Evolutionary conservation across 2,113 vertebrate species (phyloP), one percentile per base, ranked within the genome.

Genomic region (Alectura lathami): DNA sequence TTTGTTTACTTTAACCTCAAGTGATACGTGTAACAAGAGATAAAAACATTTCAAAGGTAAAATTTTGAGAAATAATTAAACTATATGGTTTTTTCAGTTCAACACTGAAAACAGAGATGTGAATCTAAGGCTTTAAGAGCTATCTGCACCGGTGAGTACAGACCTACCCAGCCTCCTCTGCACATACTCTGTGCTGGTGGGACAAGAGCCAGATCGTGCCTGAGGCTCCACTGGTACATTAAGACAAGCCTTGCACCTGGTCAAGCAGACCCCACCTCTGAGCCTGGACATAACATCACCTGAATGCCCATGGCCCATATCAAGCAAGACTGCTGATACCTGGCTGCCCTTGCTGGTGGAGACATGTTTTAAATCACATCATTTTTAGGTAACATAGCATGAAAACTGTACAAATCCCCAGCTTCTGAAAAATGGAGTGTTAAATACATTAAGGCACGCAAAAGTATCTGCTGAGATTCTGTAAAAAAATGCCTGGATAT

Each of bases 341-440:
- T 63, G 26, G 34, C 74, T 73, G 74, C 5, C 17, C 20, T 47
- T 34, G 40, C 10, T 23, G 62, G 29, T 17, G 17, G 53, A 83
- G 21, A 30, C 3, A 12, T 3, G 3, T 27, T 34, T 69, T 69
- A 59, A 88, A 36, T 51, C 32, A 62, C 6, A 40, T 6, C 34
- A 32, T 0, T 8, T 11, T 89, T 2, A 23, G 5, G 38, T 47
- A 67, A 51, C 9, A 45, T 0, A 73, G 50, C 30, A 42, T 5
- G 20, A 14, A 73, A 72, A 67, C 4, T 47, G 57, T 8, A 42
- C 9, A 76, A 83, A 76, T 14, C 2, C 17, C 5, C 30, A 83
- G 8, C 53, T 64, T 73, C 17, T 45, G 27, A 38, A 86, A 80
- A 89, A 40, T 36, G 57, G 59, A 69, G n/a, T 79, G 56, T 2